phyloP scores from a whole-genome alignment of 1,140 invertebrate species.

The Brachionus calyciflorus region DNA sequence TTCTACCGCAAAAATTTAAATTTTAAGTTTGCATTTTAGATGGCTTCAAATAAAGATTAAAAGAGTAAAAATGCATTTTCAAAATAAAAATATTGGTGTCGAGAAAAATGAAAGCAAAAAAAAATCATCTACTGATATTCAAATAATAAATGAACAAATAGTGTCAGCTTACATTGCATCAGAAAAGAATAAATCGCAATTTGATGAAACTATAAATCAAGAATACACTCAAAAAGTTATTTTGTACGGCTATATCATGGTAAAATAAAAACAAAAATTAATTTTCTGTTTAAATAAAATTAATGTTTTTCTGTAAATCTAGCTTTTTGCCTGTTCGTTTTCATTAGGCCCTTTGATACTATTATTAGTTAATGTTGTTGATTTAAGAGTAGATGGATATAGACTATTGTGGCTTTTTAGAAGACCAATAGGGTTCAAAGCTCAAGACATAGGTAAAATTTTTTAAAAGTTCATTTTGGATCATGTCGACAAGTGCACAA shows the following conservation, averaged over 20 bases:
- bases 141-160: constrained; percentile 48
- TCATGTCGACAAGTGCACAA: too few species aligned
- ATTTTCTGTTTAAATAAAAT: background rate
- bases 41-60: background rate
- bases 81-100: background rate
- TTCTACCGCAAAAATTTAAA: background rate
- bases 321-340: constrained; percentile 62
- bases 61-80: background rate
- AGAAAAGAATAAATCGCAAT: constrained; percentile 55
- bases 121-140: constrained; percentile 47
- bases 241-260: constrained; percentile 62
- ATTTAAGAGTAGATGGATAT: constrained; percentile 59
- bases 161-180: constrained; percentile 50
- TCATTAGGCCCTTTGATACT: constrained; percentile 61
- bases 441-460: constrained; percentile 61
- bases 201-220: constrained; percentile 59
- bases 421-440: constrained; percentile 57
- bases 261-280: constrained; percentile 49
- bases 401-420: constrained; percentile 60
- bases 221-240: constrained; percentile 63
- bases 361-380: constrained; percentile 56
- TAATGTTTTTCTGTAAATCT: too few species aligned
- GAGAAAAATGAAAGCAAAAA: background rate
- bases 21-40: background rate
- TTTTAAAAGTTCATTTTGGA: too few species aligned